Evolutionary conservation across 2,113 vertebrate genomes (phyloP).

Genomic region (Steatornis caripensis): DNA sequence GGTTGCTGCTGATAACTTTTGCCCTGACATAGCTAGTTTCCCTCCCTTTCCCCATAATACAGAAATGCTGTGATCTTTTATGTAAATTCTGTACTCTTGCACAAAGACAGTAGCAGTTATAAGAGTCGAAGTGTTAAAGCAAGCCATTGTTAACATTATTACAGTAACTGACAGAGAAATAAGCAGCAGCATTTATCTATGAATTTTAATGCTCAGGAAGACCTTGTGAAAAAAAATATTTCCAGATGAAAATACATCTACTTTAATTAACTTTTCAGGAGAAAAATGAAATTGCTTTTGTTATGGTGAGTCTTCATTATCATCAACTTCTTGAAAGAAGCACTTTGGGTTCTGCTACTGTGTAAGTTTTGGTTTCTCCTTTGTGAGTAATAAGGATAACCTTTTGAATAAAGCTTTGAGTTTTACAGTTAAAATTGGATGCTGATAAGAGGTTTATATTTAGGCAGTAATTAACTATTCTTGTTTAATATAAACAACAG

Average conservation of each 20-base stretch:
- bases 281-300: constrained; percentile 79
- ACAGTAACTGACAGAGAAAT: background rate
- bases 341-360: constrained; percentile 73
- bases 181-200: constrained; percentile 5
- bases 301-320: constrained; percentile 84
- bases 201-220: constrained; percentile 14
- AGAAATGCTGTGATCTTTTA: background rate
- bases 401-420: constrained; percentile 1
- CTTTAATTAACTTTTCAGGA: constrained; percentile 75
- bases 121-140: background rate
- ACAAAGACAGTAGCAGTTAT: background rate
- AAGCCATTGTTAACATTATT: background rate
- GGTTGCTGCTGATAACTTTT: background rate
- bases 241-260: constrained; percentile 33
- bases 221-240: constrained; percentile 5
- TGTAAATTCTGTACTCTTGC: background rate
- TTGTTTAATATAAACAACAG: background rate
- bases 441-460: background rate
- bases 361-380: constrained; percentile 71
- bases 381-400: constrained; percentile 7
- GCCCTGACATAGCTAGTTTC: background rate
- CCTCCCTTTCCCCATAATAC: background rate
- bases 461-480: background rate
- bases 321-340: constrained; percentile 86
- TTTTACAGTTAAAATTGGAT: background rate